phyloP scores from a whole-genome alignment of 2,113 vertebrate genomes.

The Pseudois nayaur region DNA sequence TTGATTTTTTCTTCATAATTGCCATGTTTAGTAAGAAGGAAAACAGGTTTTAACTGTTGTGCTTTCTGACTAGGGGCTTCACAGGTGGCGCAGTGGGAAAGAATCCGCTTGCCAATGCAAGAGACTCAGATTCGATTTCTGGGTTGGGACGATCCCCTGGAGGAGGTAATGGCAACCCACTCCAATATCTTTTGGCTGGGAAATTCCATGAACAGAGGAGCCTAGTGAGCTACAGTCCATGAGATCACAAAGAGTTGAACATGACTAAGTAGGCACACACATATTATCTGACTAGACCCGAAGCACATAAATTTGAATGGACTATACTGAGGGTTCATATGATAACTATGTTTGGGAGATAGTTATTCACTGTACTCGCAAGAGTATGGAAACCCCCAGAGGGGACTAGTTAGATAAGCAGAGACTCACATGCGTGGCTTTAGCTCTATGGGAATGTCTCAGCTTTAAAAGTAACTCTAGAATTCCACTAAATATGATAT shows the following conservation, averaged over 20 bases:
- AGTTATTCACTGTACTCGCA: not conserved
- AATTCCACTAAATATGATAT: not conserved
- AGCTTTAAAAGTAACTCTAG: slow-evolving; percentile 7
- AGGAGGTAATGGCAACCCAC: not conserved
- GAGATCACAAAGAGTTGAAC: not conserved
- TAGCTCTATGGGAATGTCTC: not conserved
- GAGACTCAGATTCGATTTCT: not conserved
- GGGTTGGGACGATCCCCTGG: not conserved
- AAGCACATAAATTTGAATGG: not conserved
- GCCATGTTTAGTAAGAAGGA: not conserved
- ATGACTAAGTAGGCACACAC: not conserved
- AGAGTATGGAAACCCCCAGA: not conserved
- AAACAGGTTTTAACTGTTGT: slow-evolving; percentile 2
- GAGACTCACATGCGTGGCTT: not conserved
- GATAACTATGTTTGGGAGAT: not conserved
- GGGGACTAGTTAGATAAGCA: not conserved
- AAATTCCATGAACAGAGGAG: not conserved
- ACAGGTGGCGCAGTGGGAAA: not conserved
- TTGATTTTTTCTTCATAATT: slow-evolving; percentile 39
- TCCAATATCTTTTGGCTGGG: not conserved
- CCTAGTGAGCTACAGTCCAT: not conserved
- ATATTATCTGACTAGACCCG: slow-evolving; percentile 20
- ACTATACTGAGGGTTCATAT: not conserved
- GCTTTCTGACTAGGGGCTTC: slow-evolving; percentile 14
- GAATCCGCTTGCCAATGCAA: not conserved